A percentile compares a stretch with the other conserved stretches of the same genome.
Evolutionary conservation across 2,888 invertebrate genomes (phyloP).

Genomic region (Epinotia demarniana): DNA sequence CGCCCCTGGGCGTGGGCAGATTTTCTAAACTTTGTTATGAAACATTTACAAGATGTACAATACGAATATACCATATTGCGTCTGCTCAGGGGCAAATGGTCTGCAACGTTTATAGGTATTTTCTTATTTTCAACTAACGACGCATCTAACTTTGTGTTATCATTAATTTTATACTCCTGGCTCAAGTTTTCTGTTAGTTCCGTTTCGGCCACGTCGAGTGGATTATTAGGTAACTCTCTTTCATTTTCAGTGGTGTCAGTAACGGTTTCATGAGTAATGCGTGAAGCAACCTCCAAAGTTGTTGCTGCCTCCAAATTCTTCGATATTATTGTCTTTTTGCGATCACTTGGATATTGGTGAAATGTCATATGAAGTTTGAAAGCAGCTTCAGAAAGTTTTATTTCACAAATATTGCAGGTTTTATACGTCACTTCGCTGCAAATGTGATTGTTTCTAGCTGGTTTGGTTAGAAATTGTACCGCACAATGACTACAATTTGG

Average conservation of each 20-base stretch:
- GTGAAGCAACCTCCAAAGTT: slow-evolving; percentile 4
- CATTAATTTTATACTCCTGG: too few relatives aligned
- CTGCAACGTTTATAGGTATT: background rate
- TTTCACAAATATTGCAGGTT: slow-evolving; percentile 63
- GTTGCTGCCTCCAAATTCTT: slow-evolving; percentile 27
- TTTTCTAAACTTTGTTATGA: slow-evolving; percentile 52
- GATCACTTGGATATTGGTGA: slow-evolving; percentile 60
- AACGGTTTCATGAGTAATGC: background rate
- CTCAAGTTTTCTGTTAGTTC: too few relatives aligned
- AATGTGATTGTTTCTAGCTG: slow-evolving; percentile 55
- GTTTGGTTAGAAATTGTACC: slow-evolving; percentile 61
- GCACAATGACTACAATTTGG: slow-evolving; percentile 64
- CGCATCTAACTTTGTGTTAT: slow-evolving; percentile 48
- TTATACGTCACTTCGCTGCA: slow-evolving; percentile 59
- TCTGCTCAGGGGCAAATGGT: background rate
- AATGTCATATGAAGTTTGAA: slow-evolving; percentile 67
- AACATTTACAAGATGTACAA: slow-evolving; percentile 66
- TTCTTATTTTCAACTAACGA: background rate
- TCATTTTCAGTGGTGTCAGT: background rate
- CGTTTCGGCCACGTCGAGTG: background rate
- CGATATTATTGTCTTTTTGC: slow-evolving; percentile 21
- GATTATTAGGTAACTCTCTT: background rate
- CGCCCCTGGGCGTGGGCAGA: slow-evolving; percentile 55
- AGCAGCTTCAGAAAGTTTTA: slow-evolving; percentile 61
- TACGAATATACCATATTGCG: slow-evolving; percentile 31